Evolutionary conservation across 2,797 vertebrate genomes (phyloP).

Genomic region (Cirrhinus mrigala): DNA sequence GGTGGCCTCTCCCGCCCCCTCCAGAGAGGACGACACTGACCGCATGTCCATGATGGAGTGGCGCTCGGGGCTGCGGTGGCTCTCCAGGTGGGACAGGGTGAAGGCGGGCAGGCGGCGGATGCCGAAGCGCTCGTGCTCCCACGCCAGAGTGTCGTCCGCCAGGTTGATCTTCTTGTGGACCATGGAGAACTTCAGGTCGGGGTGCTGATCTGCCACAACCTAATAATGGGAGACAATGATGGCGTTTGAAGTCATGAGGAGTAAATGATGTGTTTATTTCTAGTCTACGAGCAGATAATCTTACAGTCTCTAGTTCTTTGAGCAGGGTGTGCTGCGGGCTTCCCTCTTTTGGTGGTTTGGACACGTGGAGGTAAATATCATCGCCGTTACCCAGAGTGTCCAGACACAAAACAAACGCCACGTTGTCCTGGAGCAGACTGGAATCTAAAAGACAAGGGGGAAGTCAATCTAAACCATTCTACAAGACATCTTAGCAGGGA

Average conservation of each 20-base stretch:
- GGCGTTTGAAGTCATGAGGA: no score
- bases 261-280: neutral
- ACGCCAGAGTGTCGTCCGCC: conserved; percentile 95
- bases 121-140: conserved; percentile 98
- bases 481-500: neutral
- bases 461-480: neutral
- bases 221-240: conserved; percentile 60
- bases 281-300: neutral
- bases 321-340: conserved; percentile 89
- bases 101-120: conserved; percentile 95
- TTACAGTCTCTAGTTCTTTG: conserved; percentile 90
- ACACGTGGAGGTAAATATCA: conserved; percentile 92
- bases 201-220: conserved; percentile 88
- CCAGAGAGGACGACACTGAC: conserved; percentile 83
- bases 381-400: conserved; percentile 92
- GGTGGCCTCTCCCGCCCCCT: conserved; percentile 79
- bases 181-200: conserved; percentile 95
- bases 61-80: conserved; percentile 88
- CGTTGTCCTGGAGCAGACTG: conserved; percentile 96
- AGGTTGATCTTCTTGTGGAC: conserved; percentile 99
- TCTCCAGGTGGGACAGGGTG: conserved; percentile 93
- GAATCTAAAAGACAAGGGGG: conserved; percentile 81
- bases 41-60: conserved; percentile 98
- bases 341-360: conserved; percentile 95
- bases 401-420: conserved; percentile 96